Evolutionary conservation across 2,888 invertebrate species (phyloP).

Genomic region (Neoascia interrupta): DNA sequence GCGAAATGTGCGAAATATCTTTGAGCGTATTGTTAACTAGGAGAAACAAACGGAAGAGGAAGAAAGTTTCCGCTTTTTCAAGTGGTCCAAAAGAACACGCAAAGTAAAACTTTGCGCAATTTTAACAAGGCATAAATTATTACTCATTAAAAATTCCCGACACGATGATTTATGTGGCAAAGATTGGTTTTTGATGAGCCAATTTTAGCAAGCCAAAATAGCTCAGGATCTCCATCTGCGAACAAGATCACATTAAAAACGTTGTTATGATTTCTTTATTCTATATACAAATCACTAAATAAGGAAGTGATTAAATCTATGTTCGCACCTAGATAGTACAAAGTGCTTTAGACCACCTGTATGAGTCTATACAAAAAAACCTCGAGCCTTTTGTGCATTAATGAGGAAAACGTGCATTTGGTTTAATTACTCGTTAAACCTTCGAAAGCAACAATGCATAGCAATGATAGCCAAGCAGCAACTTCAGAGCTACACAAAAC

Average conservation of each 20-base stretch:
- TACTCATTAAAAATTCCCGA: constrained; percentile 26
- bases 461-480: background rate
- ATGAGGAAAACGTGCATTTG: constrained; percentile 3
- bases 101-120: no score
- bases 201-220: constrained; percentile 12
- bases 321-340: no score
- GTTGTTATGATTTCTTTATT: no score
- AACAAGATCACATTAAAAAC: no score
- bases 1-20: constrained; percentile 22
- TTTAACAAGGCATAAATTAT: background rate
- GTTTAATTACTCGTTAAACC: constrained; percentile 7
- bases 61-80: constrained; percentile 42
- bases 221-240: no score
- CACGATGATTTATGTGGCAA: constrained; percentile 23
- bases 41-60: background rate
- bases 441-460: background rate
- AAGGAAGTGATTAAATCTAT: no score
- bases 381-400: background rate
- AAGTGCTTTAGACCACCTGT: no score
- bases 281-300: no score
- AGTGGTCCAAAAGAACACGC: no score
- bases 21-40: background rate
- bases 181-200: constrained; percentile 10
- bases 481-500: background rate
- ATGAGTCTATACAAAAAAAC: background rate